Evolutionary conservation across 2,888 invertebrate species (phyloP).

Genomic region (Noctua fimbriata): DNA sequence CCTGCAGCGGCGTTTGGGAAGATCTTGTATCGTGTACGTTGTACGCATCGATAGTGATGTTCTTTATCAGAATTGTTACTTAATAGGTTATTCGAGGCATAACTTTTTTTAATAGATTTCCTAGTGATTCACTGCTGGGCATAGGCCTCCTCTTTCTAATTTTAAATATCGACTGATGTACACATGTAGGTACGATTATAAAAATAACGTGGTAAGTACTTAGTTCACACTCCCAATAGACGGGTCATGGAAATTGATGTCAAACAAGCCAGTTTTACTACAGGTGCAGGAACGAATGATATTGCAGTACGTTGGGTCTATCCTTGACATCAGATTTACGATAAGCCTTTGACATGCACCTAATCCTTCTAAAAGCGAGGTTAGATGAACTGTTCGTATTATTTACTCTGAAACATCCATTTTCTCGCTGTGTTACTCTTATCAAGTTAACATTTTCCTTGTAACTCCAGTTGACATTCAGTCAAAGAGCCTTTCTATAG

Average conservation of each 20-base stretch:
- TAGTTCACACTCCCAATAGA: background rate
- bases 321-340: background rate
- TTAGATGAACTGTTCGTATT: background rate
- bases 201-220: background rate
- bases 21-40: background rate
- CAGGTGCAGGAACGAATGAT: background rate
- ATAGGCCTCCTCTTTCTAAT: background rate
- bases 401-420: background rate
- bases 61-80: background rate
- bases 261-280: background rate
- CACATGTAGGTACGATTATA: background rate
- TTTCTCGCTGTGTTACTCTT: background rate
- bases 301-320: background rate
- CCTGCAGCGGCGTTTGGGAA: background rate
- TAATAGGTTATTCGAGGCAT: background rate
- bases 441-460: background rate
- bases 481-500: background rate
- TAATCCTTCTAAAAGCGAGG: constrained; percentile 16
- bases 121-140: background rate
- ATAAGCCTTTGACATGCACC: background rate
- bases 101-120: background rate
- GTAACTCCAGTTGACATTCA: background rate
- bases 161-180: background rate
- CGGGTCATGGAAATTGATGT: background rate
- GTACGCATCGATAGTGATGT: background rate